Percentiles rank a stretch among this genome's conserved stretches.
Evolutionary conservation across 1,140 invertebrate species (phyloP).

Genomic region (Ridgeia piscesae): DNA sequence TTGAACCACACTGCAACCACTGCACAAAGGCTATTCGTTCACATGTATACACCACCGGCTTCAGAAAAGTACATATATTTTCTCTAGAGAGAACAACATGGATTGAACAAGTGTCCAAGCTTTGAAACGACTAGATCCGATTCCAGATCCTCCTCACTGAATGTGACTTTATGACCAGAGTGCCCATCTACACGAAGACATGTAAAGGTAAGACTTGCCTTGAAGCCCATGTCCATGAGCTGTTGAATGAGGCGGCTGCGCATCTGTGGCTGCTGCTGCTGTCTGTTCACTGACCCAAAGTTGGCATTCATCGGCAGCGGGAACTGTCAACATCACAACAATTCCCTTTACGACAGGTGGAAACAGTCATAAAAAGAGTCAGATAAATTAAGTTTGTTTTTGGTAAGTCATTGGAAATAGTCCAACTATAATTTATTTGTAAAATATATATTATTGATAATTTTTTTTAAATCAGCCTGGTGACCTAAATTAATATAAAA

Average conservation of each 20-base stretch:
- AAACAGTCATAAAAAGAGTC: no score
- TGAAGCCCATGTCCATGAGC: slow-evolving; percentile 86
- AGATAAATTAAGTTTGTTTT: no score
- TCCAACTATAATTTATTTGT: no score
- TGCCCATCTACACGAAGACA: neutral
- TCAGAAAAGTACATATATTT: neutral
- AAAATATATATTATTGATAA: no score
- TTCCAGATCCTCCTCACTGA: neutral
- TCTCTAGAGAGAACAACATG: neutral
- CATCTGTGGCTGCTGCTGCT: slow-evolving; percentile 43
- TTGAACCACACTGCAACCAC: neutral
- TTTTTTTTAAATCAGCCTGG: no score
- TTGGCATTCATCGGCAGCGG: neutral
- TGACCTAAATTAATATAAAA: no score
- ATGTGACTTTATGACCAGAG: neutral
- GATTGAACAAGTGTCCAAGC: slow-evolving; percentile 8
- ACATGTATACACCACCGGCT: neutral
- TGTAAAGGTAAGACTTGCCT: slow-evolving; percentile 60
- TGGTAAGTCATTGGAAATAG: no score
- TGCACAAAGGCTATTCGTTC: neutral
- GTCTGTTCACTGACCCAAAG: slow-evolving; percentile 21
- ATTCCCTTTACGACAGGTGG: neutral
- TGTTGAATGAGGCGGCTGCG: slow-evolving; percentile 51
- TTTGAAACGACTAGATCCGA: neutral
- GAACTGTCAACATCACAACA: neutral